Evolutionary conservation across 2,888 invertebrate species (phyloP).

Genomic region (Agrenia bidenticulata): DNA sequence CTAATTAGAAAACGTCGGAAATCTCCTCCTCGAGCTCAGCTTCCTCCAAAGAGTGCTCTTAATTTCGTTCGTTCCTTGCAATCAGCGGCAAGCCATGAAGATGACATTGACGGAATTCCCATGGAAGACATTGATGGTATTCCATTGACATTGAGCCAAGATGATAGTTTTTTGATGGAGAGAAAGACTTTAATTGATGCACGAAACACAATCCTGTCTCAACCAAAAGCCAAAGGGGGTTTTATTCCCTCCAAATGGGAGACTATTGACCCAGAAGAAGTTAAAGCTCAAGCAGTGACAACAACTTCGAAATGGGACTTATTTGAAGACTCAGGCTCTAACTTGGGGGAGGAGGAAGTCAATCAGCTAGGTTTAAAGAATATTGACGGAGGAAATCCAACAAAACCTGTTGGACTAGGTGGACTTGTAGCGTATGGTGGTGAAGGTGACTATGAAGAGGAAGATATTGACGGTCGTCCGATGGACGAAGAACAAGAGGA

Average conservation of each 20-base stretch:
- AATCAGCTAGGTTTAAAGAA: slow-evolving; percentile 1
- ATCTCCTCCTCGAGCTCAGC: slow-evolving; percentile 48
- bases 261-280: slow-evolving; percentile 83
- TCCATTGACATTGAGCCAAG: slow-evolving; percentile 55
- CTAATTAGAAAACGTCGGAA: slow-evolving; percentile 32
- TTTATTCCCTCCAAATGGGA: slow-evolving; percentile 97
- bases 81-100: slow-evolving; percentile 56
- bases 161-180: neutral
- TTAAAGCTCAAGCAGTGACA: slow-evolving; percentile 79
- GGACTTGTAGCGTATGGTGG: slow-evolving; percentile 15
- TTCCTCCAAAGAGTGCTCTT: slow-evolving; percentile 49
- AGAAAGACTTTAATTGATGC: slow-evolving; percentile 8
- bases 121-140: slow-evolving; percentile 55
- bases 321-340: slow-evolving; percentile 61
- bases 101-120: slow-evolving; percentile 70
- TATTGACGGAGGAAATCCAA: neutral
- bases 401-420: neutral
- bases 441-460: slow-evolving; percentile 56
- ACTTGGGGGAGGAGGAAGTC: slow-evolving; percentile 40
- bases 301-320: slow-evolving; percentile 82
- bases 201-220: slow-evolving; percentile 9
- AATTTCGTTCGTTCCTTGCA: slow-evolving; percentile 48
- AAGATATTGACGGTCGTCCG: slow-evolving; percentile 57
- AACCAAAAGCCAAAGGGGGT: slow-evolving; percentile 60
- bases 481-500: slow-evolving; percentile 54